phyloP scores from a whole-genome alignment of 2,888 invertebrate species.

The Lottia gigantea region DNA sequence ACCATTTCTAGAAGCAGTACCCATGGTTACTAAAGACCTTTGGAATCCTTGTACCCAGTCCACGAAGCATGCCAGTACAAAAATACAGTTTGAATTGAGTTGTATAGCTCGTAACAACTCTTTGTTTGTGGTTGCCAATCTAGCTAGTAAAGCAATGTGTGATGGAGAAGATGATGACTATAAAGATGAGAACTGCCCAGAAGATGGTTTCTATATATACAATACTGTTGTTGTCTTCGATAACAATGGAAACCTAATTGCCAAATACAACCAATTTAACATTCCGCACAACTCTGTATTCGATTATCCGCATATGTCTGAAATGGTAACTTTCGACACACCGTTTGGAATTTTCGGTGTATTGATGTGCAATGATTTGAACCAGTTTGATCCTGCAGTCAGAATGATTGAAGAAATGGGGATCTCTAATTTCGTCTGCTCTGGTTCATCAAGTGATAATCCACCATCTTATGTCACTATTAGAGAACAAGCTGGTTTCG shows the following conservation, averaged over 20 bases:
- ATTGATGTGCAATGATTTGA: constrained; percentile 84
- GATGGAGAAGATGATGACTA: constrained; percentile 36
- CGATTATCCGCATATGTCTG: constrained; percentile 58
- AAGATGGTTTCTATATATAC: constrained; percentile 68
- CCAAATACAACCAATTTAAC: constrained; percentile 74
- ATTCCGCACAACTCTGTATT: constrained; percentile 69
- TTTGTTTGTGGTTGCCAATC: constrained; percentile 79
- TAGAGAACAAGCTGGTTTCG: constrained; percentile 77
- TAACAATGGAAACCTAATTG: constrained; percentile 77
- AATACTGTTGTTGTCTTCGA: constrained; percentile 85
- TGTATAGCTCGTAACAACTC: constrained; percentile 73
- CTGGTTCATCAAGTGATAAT: constrained; percentile 84
- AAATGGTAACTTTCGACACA: constrained; percentile 44
- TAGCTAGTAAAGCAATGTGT: constrained; percentile 76
- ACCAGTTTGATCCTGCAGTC: constrained; percentile 79
- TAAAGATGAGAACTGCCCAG: neutral
- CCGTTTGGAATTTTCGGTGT: constrained; percentile 71
- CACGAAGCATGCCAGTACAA: constrained; percentile 19
- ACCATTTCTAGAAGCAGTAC: constrained; percentile 46
- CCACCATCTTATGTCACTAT: constrained; percentile 72
- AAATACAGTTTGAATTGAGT: constrained; percentile 64
- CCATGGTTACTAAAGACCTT: constrained; percentile 69
- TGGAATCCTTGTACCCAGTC: constrained; percentile 64
- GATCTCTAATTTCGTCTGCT: constrained; percentile 76
- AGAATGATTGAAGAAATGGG: constrained; percentile 72